phyloP scores from a whole-genome alignment of 2,797 vertebrate genomes.

The Pelodytes ibericus region DNA sequence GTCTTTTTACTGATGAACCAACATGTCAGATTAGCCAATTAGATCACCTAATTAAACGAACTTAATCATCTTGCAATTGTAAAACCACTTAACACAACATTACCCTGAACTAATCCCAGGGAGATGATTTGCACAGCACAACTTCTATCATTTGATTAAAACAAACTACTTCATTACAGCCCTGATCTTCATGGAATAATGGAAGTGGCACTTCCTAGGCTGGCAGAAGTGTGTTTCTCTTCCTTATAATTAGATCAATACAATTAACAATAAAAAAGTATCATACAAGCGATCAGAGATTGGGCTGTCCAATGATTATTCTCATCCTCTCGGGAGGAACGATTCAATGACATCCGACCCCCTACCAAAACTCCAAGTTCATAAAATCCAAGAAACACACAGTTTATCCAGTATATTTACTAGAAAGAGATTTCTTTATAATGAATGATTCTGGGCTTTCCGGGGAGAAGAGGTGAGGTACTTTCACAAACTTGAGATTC shows the following conservation, averaged over 20 bases:
- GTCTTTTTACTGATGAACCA: slow-evolving; percentile 56
- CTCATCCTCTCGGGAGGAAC: no score
- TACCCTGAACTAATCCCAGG: slow-evolving; percentile 53
- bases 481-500: no score
- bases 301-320: no score
- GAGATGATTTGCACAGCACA: slow-evolving; percentile 50
- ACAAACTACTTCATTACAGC: slow-evolving; percentile 55
- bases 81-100: slow-evolving; percentile 55
- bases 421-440: no score
- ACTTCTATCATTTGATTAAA: slow-evolving; percentile 57
- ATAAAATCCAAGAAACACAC: no score
- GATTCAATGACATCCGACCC: no score
- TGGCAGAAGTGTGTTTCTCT: slow-evolving; percentile 42
- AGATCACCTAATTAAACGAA: slow-evolving; percentile 57
- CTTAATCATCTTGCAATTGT: slow-evolving; percentile 57
- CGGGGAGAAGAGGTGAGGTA: no score
- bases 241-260: slow-evolving; percentile 51
- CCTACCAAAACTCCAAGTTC: no score
- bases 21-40: slow-evolving; percentile 57
- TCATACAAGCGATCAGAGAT: slow-evolving; percentile 19
- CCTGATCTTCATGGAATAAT: slow-evolving; percentile 44
- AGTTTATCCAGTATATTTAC: no score
- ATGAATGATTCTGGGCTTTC: no score
- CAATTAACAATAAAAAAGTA: slow-evolving; percentile 43
- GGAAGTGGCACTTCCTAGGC: slow-evolving; percentile 52